A percentile compares a stretch with the other conserved stretches of the same genome.
Evolutionary conservation across 2,888 invertebrate species (phyloP).

Genomic region (Brachyopa scutellaris): DNA sequence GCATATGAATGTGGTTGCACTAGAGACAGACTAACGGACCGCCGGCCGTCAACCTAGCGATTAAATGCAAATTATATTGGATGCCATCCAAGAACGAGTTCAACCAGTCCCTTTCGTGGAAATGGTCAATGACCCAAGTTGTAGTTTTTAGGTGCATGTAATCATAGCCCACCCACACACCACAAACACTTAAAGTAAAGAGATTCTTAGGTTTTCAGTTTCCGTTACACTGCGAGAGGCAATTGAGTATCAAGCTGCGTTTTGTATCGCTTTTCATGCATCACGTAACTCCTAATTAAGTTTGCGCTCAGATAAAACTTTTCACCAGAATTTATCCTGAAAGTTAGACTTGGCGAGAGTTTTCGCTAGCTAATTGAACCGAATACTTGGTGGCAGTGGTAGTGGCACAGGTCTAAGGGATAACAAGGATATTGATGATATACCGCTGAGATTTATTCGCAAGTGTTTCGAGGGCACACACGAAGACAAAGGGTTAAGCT

Average conservation of each 20-base stretch:
- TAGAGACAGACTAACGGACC: no score
- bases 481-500: no score
- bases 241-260: constrained; percentile 11
- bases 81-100: not conserved
- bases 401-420: no score
- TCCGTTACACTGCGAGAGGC: not conserved
- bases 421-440: constrained; percentile 4
- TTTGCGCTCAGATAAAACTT: constrained; percentile 62
- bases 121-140: not conserved
- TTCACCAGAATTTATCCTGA: constrained; percentile 44
- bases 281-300: constrained; percentile 61
- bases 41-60: not conserved
- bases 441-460: no score
- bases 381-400: constrained; percentile 1
- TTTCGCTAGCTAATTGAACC: constrained; percentile 57
- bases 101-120: not conserved
- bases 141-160: not conserved
- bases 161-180: not conserved
- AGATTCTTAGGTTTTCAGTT: not conserved
- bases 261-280: constrained; percentile 55
- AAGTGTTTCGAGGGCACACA: no score
- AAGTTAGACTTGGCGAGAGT: constrained; percentile 57
- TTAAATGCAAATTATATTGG: constrained; percentile 11
- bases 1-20: not conserved
- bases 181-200: not conserved